Conservation (phyloP, 2,113 vertebrate genomes). For the Benitochromis conjunctus region DNA sequence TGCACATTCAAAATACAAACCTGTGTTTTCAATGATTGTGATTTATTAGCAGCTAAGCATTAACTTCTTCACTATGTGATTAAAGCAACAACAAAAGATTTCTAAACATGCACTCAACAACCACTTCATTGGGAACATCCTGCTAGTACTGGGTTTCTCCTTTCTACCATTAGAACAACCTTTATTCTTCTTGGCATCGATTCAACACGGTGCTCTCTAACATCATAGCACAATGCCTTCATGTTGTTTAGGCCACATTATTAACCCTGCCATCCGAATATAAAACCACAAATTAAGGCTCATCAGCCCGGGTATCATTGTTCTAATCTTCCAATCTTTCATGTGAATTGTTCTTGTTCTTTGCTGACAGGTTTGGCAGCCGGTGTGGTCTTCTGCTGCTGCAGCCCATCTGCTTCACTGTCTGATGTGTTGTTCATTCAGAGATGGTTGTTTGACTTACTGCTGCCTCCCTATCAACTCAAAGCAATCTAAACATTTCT, state of each 20-base stretch:
- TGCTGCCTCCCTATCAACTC: no score
- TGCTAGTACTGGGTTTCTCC: neutral
- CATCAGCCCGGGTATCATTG: neutral
- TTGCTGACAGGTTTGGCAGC: neutral
- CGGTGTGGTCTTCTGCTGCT: no score
- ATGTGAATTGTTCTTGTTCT: neutral
- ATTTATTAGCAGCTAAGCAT: neutral
- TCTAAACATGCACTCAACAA: neutral
- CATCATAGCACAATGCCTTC: neutral
- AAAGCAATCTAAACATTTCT: no score
- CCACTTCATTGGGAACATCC: neutral
- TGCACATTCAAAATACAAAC: neutral
- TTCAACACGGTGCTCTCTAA: neutral
- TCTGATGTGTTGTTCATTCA: no score
- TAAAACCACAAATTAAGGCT: neutral
- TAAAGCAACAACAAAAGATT: rapidly evolving
- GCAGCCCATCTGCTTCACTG: no score
- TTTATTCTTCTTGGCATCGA: neutral
- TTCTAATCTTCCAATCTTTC: neutral
- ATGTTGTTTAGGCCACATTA: neutral
- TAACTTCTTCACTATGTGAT: neutral
- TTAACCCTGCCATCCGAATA: neutral
- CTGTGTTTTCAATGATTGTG: no score
- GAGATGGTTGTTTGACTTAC: no score
- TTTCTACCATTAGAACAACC: neutral